Evolutionary conservation across 2,888 invertebrate species (phyloP).

Genomic region (Sepioteuthis lessoniana): DNA sequence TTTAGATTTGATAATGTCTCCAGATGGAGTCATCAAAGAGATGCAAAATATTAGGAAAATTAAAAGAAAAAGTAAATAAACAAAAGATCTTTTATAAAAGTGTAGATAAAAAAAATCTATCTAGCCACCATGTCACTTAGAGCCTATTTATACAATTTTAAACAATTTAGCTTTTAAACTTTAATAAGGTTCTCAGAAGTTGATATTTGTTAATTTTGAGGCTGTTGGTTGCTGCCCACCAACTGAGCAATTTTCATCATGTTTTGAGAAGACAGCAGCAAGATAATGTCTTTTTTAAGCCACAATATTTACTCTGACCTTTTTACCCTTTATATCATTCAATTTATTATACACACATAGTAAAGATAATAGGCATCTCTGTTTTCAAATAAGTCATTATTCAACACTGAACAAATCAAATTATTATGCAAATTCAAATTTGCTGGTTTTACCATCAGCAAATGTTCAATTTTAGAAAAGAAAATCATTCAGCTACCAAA

Average conservation of each 20-base stretch:
- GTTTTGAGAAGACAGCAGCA: not conserved
- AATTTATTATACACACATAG: too few species aligned
- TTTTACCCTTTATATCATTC: too few species aligned
- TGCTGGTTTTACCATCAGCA: too few species aligned
- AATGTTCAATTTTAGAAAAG: too few species aligned
- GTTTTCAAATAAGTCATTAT: too few species aligned
- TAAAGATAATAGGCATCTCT: too few species aligned
- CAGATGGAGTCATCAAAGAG: not conserved
- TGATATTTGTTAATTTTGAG: not conserved
- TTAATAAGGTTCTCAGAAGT: not conserved
- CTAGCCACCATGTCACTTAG: not conserved
- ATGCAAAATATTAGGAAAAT: not conserved
- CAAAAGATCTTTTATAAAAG: not conserved
- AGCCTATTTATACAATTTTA: not conserved
- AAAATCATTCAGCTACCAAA: too few species aligned
- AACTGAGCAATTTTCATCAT: not conserved
- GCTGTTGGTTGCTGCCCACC: not conserved
- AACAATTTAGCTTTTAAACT: conserved; percentile 5
- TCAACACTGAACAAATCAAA: too few species aligned
- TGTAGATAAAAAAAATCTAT: not conserved
- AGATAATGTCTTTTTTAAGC: not conserved
- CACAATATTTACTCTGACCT: too few species aligned
- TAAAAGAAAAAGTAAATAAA: not conserved
- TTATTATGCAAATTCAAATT: too few species aligned
- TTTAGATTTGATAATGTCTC: not conserved